A percentile compares a stretch with the other conserved stretches of the same genome.
Conservation (phyloP, 2,888 invertebrate genomes). For the Watsonalla binaria region DNA sequence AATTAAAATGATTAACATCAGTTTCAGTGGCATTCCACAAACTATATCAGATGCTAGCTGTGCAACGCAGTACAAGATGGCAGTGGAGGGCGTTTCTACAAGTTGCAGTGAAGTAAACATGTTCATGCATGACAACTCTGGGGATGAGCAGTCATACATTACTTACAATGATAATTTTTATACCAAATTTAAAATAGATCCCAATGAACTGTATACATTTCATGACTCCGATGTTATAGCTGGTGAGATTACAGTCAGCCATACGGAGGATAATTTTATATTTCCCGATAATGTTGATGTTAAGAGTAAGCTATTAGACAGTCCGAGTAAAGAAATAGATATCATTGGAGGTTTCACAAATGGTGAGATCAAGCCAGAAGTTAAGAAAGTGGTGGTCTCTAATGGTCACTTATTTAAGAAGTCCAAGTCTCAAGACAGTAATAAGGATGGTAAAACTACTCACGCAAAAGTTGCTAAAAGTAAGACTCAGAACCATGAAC, state of each 20-base stretch:
- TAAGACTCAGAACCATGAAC: slow-evolving; percentile 38
- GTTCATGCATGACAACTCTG: slow-evolving; percentile 65
- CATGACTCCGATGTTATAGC: slow-evolving; percentile 73
- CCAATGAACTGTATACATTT: slow-evolving; percentile 72
- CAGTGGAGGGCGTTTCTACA: slow-evolving; percentile 65
- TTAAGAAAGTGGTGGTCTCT: slow-evolving; percentile 42
- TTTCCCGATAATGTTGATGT: slow-evolving; percentile 56
- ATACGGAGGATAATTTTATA: slow-evolving; percentile 68
- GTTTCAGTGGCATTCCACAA: slow-evolving; percentile 75
- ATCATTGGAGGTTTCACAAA: slow-evolving; percentile 48
- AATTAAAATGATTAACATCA: slow-evolving; percentile 15
- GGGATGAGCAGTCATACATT: slow-evolving; percentile 65
- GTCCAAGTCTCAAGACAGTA: slow-evolving; percentile 20
- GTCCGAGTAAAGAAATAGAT: slow-evolving; percentile 54
- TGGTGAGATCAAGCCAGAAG: slow-evolving; percentile 52
- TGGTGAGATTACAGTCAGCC: slow-evolving; percentile 68
- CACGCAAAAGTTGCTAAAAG: slow-evolving; percentile 60
- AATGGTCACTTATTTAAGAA: slow-evolving; percentile 58
- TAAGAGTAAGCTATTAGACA: slow-evolving; percentile 49
- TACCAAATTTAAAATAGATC: slow-evolving; percentile 74
- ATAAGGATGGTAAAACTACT: slow-evolving; percentile 43
- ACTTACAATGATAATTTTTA: slow-evolving; percentile 67
- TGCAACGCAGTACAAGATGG: slow-evolving; percentile 74
- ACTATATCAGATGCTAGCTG: slow-evolving; percentile 73
- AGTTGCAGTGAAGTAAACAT: slow-evolving; percentile 65